phyloP scores from a whole-genome alignment of 2,113 vertebrate species.

The Coptodon bakossiorum region DNA sequence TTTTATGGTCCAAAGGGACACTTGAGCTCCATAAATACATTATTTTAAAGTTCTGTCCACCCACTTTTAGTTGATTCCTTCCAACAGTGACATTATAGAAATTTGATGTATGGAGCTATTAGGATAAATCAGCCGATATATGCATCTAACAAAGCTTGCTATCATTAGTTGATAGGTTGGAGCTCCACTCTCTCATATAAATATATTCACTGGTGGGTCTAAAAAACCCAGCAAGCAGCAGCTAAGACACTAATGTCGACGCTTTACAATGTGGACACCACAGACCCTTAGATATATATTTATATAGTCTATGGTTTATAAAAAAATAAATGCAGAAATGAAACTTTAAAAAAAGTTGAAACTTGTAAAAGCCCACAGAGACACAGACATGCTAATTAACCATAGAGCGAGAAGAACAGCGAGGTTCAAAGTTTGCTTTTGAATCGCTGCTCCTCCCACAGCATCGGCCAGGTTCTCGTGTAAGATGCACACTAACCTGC shows the following conservation, averaged over 20 bases:
- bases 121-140: fast-evolving
- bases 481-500: fast-evolving
- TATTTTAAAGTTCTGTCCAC: not conserved
- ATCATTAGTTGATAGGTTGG: not conserved
- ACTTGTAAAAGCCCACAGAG: not conserved
- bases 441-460: fast-evolving
- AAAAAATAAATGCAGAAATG: not conserved
- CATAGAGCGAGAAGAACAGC: not conserved
- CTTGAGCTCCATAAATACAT: not conserved
- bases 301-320: fast-evolving
- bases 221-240: not conserved
- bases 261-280: not conserved
- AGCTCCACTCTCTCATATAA: not conserved
- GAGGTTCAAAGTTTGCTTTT: not conserved
- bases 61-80: not conserved
- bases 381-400: not conserved
- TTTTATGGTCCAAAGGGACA: not conserved
- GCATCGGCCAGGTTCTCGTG: fast-evolving
- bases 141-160: not conserved
- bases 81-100: not conserved
- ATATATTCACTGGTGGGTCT: not conserved
- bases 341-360: not conserved
- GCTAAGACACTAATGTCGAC: fast-evolving
- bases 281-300: not conserved
- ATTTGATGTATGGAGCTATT: not conserved